Percentiles rank a stretch among this genome's conserved stretches.
These are phyloP conservation scores for Halyomorpha halys DNA, from an alignment of 1,140 invertebrate species.

Conservation along the genomic window DNA sequence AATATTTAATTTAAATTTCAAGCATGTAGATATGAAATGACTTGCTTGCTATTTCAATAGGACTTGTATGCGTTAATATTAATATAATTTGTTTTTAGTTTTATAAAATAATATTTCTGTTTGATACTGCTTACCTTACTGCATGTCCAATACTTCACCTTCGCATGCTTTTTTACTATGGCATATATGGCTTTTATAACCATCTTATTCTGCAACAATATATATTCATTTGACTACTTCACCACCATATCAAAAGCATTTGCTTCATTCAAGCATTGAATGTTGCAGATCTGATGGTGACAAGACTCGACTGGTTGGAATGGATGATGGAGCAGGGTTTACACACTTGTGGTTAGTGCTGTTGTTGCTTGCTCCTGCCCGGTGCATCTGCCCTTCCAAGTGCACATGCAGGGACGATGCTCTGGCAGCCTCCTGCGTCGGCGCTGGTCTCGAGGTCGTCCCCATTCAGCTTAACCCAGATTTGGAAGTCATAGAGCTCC, in stretches of 20 bases:
- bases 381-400: constrained; percentile 62
- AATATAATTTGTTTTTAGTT: not conserved
- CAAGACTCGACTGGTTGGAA: constrained; percentile 10
- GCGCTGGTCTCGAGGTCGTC: constrained; percentile 65
- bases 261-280: not conserved
- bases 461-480: constrained; percentile 82
- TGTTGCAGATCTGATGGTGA: constrained; percentile 27
- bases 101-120: not conserved
- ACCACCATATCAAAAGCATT: not conserved
- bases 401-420: constrained; percentile 72
- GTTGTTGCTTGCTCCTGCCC: constrained; percentile 32
- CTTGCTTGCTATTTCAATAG: too few relatives aligned
- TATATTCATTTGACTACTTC: too few relatives aligned
- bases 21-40: too few relatives aligned
- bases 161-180: too few relatives aligned
- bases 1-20: too few relatives aligned
- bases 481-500: constrained; percentile 61
- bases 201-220: not conserved
- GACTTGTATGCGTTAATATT: not conserved
- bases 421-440: constrained; percentile 58
- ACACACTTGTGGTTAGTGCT: constrained; percentile 22
- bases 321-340: constrained; percentile 22
- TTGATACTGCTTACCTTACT: not conserved
- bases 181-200: not conserved
- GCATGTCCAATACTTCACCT: not conserved